A percentile compares a stretch with the other conserved stretches of the same genome.
Conservation (phyloP, 1,140 invertebrate species). For the Armadillidium nasatum region DNA sequence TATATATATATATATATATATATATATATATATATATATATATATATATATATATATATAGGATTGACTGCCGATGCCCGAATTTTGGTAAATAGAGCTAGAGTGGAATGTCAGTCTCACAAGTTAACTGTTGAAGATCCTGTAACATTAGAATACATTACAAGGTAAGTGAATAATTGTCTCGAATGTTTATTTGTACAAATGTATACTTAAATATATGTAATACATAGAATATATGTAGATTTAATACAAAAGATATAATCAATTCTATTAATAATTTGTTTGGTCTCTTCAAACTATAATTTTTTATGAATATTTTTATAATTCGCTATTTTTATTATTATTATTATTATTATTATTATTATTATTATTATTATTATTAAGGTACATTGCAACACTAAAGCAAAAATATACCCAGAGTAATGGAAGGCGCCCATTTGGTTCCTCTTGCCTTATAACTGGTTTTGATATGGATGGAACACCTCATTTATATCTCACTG, state of each 20-base stretch:
- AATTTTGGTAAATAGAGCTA: constrained; percentile 92
- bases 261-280: too few species aligned
- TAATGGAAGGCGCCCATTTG: constrained; percentile 96
- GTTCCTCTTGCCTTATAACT: constrained; percentile 94
- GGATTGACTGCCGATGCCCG: constrained; percentile 94
- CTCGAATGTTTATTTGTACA: neutral
- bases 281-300: too few species aligned
- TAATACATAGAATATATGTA: too few species aligned
- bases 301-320: neutral
- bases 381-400: constrained; percentile 49
- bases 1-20: too few species aligned
- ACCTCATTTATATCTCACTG: constrained; percentile 96
- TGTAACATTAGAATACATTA: constrained; percentile 98
- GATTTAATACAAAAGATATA: too few species aligned
- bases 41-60: too few species aligned
- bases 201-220: too few species aligned
- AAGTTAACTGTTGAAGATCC: constrained; percentile 98
- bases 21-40: too few species aligned
- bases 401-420: constrained; percentile 98
- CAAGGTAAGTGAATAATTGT: constrained; percentile 78
- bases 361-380: too few species aligned
- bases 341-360: too few species aligned
- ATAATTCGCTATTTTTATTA: neutral
- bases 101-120: constrained; percentile 98
- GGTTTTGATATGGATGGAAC: constrained; percentile 97